These are phyloP conservation scores for Sisor rabdophorus DNA, from an alignment of 2,113 vertebrate genomes.

Conservation along the genomic window DNA sequence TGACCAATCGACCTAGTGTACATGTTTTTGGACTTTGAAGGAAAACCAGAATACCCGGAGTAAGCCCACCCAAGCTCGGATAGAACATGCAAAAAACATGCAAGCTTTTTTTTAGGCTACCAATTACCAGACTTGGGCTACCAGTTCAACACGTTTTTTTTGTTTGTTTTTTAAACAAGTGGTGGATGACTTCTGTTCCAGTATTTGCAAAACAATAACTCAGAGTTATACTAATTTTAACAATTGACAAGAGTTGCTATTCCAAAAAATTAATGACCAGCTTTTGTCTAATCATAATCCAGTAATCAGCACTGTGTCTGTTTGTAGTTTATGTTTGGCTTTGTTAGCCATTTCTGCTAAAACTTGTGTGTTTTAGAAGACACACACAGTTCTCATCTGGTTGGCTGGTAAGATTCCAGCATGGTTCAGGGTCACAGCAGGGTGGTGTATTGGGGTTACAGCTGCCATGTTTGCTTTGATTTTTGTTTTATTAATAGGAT, in stretches of 20 bases:
- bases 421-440: background rate
- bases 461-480: conserved; percentile 64
- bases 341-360: background rate
- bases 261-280: background rate
- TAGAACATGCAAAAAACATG: too few relatives aligned
- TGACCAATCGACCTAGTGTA: too few relatives aligned
- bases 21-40: too few relatives aligned
- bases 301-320: background rate
- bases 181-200: too few relatives aligned
- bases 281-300: background rate
- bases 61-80: too few relatives aligned
- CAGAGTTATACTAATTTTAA: too few relatives aligned
- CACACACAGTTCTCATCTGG: conserved; percentile 43
- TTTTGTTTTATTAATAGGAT: conserved; percentile 64
- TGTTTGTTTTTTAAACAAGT: too few relatives aligned
- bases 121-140: too few relatives aligned
- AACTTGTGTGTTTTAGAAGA: conserved; percentile 31
- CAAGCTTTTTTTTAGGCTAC: too few relatives aligned
- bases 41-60: too few relatives aligned
- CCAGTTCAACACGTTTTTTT: too few relatives aligned
- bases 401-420: conserved; percentile 47
- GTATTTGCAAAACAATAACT: too few relatives aligned
- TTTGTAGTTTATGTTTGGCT: background rate
- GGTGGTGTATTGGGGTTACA: conserved; percentile 34
- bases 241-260: background rate